Evolutionary conservation across 2,113 vertebrate species (phyloP).

Genomic region (Strix aluco): DNA sequence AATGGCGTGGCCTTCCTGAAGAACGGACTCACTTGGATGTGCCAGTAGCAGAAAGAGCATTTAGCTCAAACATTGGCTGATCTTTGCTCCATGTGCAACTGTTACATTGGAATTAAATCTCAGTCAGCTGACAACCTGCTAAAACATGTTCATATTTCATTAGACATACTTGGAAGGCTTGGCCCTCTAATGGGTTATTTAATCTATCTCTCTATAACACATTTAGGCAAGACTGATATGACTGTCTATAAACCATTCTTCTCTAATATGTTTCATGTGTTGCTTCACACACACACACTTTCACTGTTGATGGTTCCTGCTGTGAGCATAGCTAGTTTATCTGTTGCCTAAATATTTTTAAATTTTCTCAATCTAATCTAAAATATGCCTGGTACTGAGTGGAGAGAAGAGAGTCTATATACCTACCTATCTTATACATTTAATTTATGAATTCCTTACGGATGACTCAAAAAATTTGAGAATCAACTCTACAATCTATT

Average conservation of each 20-base stretch:
- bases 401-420: background rate
- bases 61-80: background rate
- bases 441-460: background rate
- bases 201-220: background rate
- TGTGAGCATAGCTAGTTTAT: background rate
- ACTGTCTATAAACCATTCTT: background rate
- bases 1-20: background rate
- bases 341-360: background rate
- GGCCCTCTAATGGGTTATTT: background rate
- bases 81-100: background rate
- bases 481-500: background rate
- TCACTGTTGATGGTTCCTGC: background rate
- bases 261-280: background rate
- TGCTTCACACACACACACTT: background rate
- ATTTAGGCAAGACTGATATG: background rate
- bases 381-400: background rate
- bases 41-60: background rate
- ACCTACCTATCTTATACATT: background rate
- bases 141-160: background rate
- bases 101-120: background rate
- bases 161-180: background rate
- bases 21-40: rapidly evolving
- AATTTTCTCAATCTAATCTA: background rate
- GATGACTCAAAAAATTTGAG: background rate
- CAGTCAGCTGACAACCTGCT: background rate